Percentiles rank a stretch among this genome's conserved stretches.
Evolutionary conservation across 2,888 invertebrate genomes (phyloP).

Genomic region (Allophyes oxyacanthae): DNA sequence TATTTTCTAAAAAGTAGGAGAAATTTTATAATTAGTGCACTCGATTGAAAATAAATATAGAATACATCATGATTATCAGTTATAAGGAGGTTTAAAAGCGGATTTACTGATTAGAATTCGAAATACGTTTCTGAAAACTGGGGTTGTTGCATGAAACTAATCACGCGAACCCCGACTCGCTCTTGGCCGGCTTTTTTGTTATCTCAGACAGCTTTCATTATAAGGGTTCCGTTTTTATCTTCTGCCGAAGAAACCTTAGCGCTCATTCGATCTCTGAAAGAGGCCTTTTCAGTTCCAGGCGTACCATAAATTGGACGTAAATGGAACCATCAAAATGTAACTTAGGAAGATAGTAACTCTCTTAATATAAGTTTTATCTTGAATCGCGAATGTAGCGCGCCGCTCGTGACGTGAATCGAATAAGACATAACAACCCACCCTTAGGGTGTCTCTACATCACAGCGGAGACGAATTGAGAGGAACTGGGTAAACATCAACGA

Average conservation of each 20-base stretch:
- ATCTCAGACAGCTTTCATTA: conserved; percentile 14
- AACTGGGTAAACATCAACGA: conserved; percentile 32
- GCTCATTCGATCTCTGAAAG: conserved; percentile 41
- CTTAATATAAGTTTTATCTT: conserved; percentile 66
- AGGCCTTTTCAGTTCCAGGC: conserved; percentile 25
- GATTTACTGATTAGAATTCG: too few species aligned
- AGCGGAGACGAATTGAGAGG: conserved; percentile 46
- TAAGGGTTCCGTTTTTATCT: conserved; percentile 29
- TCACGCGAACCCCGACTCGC: not conserved
- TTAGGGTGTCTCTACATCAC: conserved; percentile 44
- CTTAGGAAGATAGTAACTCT: conserved; percentile 55
- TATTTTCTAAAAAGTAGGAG: too few species aligned
- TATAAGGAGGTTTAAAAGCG: too few species aligned
- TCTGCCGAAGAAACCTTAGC: conserved; percentile 17
- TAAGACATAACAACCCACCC: conserved; percentile 41
- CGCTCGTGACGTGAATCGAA: conserved; percentile 59
- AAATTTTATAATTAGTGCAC: too few species aligned
- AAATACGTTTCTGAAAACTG: too few species aligned
- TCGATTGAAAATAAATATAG: too few species aligned
- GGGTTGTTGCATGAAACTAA: conserved; percentile 21
- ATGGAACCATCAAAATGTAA: conserved; percentile 60
- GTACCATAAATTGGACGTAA: conserved; percentile 55
- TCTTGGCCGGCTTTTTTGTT: not conserved
- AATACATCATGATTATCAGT: too few species aligned
- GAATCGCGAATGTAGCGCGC: conserved; percentile 52